Percentiles rank a stretch among this genome's conserved stretches.
Evolutionary conservation across 1,140 invertebrate species (phyloP).

Genomic region (Drosophila persimilis): DNA sequence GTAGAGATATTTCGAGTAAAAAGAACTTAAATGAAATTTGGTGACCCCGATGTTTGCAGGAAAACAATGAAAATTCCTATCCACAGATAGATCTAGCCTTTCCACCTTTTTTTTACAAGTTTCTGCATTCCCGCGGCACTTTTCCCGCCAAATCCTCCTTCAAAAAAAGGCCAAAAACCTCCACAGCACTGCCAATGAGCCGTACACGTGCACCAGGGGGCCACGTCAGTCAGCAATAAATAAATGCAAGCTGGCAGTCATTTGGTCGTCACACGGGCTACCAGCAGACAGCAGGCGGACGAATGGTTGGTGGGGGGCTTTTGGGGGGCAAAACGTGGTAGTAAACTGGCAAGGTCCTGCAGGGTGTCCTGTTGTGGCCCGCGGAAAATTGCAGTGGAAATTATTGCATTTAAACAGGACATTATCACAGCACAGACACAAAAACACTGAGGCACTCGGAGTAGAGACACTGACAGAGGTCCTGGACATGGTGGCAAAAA

Average conservation of each 20-base stretch:
- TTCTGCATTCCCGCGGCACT: no score
- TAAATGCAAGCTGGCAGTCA: conserved; percentile 81
- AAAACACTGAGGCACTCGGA: conserved; percentile 14
- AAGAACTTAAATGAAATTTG: no score
- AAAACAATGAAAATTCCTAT: no score
- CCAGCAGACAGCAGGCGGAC: conserved; percentile 55
- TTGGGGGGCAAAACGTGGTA: conserved; percentile 6
- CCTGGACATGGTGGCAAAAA: conserved; percentile 58
- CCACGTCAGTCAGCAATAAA: conserved; percentile 80
- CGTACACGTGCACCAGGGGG: conserved; percentile 38
- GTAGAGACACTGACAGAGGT: conserved; percentile 32
- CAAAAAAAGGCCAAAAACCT: background rate
- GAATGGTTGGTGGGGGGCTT: background rate
- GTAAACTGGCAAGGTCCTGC: conserved; percentile 32
- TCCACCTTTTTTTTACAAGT: no score
- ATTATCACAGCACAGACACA: conserved; percentile 62
- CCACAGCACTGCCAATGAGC: conserved; percentile 15
- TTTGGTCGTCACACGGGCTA: conserved; percentile 74
- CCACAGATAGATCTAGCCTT: no score
- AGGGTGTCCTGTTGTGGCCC: conserved; percentile 28
- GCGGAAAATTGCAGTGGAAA: conserved; percentile 76
- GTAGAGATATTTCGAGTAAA: no score
- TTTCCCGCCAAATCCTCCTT: no score
- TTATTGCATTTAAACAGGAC: conserved; percentile 81
- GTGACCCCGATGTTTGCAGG: no score